A percentile compares a stretch with the other conserved stretches of the same genome.
phyloP scores from a whole-genome alignment of 1,140 invertebrate species.

The Nasonia vitripennis region DNA sequence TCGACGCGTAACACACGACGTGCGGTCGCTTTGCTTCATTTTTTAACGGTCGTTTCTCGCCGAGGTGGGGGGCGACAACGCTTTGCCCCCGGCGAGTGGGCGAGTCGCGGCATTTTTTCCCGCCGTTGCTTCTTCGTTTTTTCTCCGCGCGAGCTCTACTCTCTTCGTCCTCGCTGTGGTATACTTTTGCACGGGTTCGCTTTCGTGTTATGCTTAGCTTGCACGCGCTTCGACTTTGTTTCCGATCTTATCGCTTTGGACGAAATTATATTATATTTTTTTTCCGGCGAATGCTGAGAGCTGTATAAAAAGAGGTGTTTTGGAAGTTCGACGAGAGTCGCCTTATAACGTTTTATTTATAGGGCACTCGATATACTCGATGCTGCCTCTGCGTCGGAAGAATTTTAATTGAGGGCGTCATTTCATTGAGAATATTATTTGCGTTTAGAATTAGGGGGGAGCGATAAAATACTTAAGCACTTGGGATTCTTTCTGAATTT shows the following conservation, averaged over 20 bases:
- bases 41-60: constrained; percentile 52
- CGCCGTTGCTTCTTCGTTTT: neutral
- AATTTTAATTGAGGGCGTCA: neutral
- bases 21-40: constrained; percentile 47
- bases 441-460: too few relatives aligned
- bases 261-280: neutral
- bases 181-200: neutral
- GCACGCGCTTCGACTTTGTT: constrained; percentile 3
- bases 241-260: neutral
- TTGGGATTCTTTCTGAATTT: too few relatives aligned
- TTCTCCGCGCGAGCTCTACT: neutral
- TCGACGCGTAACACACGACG: neutral
- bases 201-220: constrained; percentile 15
- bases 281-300: neutral
- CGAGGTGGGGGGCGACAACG: constrained; percentile 32
- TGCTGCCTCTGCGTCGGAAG: neutral
- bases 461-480: too few relatives aligned
- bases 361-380: neutral
- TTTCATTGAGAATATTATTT: too few relatives aligned
- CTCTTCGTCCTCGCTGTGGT: neutral
- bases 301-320: neutral
- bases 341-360: neutral
- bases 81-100: constrained; percentile 23
- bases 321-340: neutral
- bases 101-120: constrained; percentile 9